These are phyloP conservation scores for Myiotriccus ornatus DNA, from an alignment of 2,797 vertebrate genomes.

Conservation along the genomic window DNA sequence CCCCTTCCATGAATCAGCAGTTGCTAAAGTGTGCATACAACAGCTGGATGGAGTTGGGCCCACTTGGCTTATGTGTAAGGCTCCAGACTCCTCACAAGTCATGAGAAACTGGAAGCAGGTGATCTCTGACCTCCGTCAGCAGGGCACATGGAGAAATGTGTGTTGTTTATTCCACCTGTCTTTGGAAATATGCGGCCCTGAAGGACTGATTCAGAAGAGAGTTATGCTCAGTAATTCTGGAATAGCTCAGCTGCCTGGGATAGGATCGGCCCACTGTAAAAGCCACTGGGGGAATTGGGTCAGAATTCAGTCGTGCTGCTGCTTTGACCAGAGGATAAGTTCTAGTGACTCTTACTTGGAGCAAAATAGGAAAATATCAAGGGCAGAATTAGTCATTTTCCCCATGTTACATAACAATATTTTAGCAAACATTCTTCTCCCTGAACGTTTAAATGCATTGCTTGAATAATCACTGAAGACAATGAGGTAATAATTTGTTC, in stretches of 20 bases:
- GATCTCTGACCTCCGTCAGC: not conserved
- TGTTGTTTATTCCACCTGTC: constrained; percentile 35
- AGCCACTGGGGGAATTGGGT: not conserved
- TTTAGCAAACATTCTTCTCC: constrained; percentile 67
- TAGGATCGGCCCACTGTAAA: not conserved
- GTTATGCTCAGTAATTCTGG: constrained; percentile 3
- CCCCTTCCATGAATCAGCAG: not conserved
- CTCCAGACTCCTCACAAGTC: not conserved
- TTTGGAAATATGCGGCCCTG: not conserved
- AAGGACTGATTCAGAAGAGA: constrained; percentile 24
- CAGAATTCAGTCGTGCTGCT: not conserved
- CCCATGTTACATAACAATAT: constrained; percentile 60
- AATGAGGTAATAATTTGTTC: constrained; percentile 59
- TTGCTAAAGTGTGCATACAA: not conserved
- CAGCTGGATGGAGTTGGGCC: not conserved
- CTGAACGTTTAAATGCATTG: constrained; percentile 55
- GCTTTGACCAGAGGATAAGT: not conserved
- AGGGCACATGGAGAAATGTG: not conserved
- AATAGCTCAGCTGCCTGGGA: not conserved
- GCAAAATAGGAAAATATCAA: constrained; percentile 34
- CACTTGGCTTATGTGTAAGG: not conserved
- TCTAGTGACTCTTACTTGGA: constrained; percentile 51
- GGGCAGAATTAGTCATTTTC: constrained; percentile 58
- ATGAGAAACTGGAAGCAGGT: constrained; percentile 1
- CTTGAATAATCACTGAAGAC: constrained; percentile 60